Evolutionary conservation across 2,797 vertebrate genomes (phyloP), one percentile per base, ranked within the genome.

Genomic region (Sebastes vulpes): DNA sequence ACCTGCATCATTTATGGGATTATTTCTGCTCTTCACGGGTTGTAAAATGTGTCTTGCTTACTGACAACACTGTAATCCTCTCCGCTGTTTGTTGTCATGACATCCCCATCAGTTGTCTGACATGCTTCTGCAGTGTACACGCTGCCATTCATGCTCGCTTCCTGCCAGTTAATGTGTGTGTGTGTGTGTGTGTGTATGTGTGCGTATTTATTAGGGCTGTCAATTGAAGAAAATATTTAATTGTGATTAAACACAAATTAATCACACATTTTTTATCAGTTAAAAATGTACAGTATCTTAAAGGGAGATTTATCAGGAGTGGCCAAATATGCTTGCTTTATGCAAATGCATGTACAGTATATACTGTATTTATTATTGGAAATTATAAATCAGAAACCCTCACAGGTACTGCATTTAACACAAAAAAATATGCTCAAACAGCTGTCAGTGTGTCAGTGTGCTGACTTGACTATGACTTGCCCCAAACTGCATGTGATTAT

Each of bases 61-160:
- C 84, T 81, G 85, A 86, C 87, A 91, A 88, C 88, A 86, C 75
- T 76, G 29, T 83, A 91, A 92, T 94, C 87, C 82, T 69, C 69
- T 48, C 26, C 65, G 52, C 59, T 88, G 87, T 91, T 91, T 93
- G 88, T 87, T 83, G 79, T 92, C 77, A 73, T 77, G 76, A 82
- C 87, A 81, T 86, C 76, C 78, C 58, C 79, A 80, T 88, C 79
- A 83, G 79, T 76, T 75, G 61, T 81, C 65, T 84, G 83, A 87
- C 84, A 90, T 60, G 72, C 77, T 77, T 79, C 64, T 35, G 59
- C 72, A 63, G 61, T 32, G 9, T 57, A 56, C 65, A 66, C 65
- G 5, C 67, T 70, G 72, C 83, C 83, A 79, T 59, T 77, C 82
- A 85, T 14, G 28, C n/a, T 61, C 3, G 3, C 67, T 79, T 72